Evolutionary conservation across 2,113 vertebrate species (phyloP), one percentile per base, ranked within the genome.

Genomic region (Calyptommatus sinebrachiatus): DNA sequence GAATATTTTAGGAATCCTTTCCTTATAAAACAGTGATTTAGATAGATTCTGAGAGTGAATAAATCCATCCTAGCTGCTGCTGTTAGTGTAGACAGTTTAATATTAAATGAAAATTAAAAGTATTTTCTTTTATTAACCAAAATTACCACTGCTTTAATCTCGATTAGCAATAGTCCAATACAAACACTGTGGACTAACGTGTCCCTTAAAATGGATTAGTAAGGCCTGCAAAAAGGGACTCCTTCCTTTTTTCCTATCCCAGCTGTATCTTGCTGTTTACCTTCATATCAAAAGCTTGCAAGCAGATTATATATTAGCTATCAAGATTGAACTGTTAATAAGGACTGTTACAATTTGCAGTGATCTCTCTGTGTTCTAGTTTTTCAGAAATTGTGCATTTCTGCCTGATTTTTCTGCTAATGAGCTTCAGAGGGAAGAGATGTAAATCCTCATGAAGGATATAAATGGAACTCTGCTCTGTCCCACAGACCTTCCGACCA

Each of bases 401-500:
- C 68, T 45, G 31, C 21, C 3, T 41, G 31, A 18, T 22, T 66
- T 2, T 35, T 21, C 16, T 35, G 66, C 35, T 31, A 20, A 29
- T 29, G 21, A 8, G 35, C 7, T 35, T 21, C 28, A 68, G 21
- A 68, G 2, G 7, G 24, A 68, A 57, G 53, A 57, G 53, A 14
- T 4, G 18, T 57, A 57, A 57, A 57, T 14, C 53, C 53, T 57
- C 14, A 5, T 57, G 14, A 57, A 57, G 18, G 53, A 16, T 57
- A 12, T 57, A 57, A 57, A 18, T 5, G 2, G 14, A 4, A 18
- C n/a, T 66, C 63, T 74, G 21, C 0, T 1, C 75, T 79, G 46
- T 48, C 16, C 3, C 0, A 9, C 85, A 97, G 97, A 99, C 97
- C 0, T 97, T 98, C 86, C 88, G 94, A 1, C 97, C 97, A 0